Evolutionary conservation across 1,140 invertebrate genomes (phyloP).

Genomic region (Trichomalopsis sarcophagae): DNA sequence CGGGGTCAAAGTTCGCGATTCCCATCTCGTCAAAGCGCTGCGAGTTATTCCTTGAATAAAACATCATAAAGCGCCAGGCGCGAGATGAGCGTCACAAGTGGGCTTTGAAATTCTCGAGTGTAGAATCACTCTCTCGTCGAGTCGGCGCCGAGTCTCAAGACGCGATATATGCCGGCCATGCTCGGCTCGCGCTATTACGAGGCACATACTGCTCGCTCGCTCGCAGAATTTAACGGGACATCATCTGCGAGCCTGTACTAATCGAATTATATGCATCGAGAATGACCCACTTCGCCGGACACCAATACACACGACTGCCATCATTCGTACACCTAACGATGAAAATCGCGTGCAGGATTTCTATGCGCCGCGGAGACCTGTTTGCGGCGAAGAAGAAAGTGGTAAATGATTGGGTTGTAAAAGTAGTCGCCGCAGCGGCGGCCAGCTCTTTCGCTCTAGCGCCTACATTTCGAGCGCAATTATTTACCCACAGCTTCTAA

Average conservation of each 20-base stretch:
- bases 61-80: background rate
- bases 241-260: background rate
- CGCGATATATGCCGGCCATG: slow-evolving; percentile 21
- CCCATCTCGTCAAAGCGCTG: background rate
- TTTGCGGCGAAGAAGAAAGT: slow-evolving; percentile 28
- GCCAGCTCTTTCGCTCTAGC: background rate
- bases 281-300: background rate
- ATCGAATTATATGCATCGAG: slow-evolving; percentile 19
- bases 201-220: too few species aligned
- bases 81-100: slow-evolving; percentile 14
- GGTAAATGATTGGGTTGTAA: slow-evolving; percentile 10
- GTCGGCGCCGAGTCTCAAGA: slow-evolving; percentile 4
- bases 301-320: too few species aligned
- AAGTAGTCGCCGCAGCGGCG: background rate
- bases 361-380: background rate
- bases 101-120: slow-evolving; percentile 38
- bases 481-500: background rate
- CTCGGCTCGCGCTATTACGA: background rate
- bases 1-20: slow-evolving; percentile 20
- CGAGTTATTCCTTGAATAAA: slow-evolving; percentile 24
- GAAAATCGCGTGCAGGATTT: too few species aligned
- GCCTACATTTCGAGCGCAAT: background rate
- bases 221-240: slow-evolving; percentile 22
- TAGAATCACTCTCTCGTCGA: slow-evolving; percentile 15
- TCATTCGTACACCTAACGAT: too few species aligned